Evolutionary conservation across 92 coral and sea anemone genomes (phyloP).

Genomic region (Paragorgia papillata): DNA sequence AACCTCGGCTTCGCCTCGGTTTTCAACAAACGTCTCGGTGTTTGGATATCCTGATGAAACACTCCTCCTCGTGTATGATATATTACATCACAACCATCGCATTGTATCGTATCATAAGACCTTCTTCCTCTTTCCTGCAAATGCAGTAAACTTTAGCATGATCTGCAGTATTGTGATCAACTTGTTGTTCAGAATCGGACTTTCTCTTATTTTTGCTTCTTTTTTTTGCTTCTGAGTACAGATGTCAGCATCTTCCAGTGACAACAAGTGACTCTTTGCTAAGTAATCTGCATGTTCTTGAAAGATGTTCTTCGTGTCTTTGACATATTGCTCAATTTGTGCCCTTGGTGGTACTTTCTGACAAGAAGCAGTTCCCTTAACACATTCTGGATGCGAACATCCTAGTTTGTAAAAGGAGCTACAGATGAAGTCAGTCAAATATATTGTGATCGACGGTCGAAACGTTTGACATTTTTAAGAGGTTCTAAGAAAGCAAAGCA

Average conservation of each 20-base stretch:
- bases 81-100: too few species aligned
- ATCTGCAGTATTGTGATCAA: background rate
- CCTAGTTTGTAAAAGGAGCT: conserved; percentile 18
- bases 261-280: conserved; percentile 16
- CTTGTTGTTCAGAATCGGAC: background rate
- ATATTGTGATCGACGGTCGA: background rate
- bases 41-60: too few species aligned
- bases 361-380: conserved; percentile 34
- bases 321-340: conserved; percentile 32
- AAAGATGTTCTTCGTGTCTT: background rate
- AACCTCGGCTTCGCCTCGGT: too few species aligned
- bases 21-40: too few species aligned
- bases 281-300: conserved; percentile 4
- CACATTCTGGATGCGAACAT: conserved; percentile 54
- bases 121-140: conserved; percentile 37
- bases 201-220: background rate
- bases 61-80: too few species aligned
- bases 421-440: conserved; percentile 49
- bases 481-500: background rate
- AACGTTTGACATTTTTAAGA: background rate
- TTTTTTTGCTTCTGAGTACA: conserved; percentile 9
- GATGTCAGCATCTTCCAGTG: conserved; percentile 16
- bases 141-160: conserved; percentile 35
- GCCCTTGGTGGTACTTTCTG: conserved; percentile 42
- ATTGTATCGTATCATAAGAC: too few species aligned